phyloP scores from a whole-genome alignment of 2,797 vertebrate species.

The Muraenolepis orangiensis region DNA sequence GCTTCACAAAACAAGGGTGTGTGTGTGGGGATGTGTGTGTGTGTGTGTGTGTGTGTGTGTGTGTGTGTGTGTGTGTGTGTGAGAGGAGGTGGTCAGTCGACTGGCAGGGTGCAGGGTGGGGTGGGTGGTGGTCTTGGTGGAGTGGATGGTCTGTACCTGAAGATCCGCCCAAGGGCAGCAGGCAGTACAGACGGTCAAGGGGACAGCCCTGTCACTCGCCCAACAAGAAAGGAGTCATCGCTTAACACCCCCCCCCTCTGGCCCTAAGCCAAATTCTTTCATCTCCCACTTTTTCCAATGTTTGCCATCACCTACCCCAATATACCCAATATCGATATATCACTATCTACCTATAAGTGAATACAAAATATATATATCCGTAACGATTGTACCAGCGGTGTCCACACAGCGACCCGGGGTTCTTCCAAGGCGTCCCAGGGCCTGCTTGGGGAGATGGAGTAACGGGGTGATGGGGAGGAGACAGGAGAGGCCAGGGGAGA shows the following conservation, averaged over 20 bases:
- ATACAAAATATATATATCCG: neutral
- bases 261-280: neutral
- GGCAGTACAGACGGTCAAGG: neutral
- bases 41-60: constrained; percentile 21
- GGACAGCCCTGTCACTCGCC: neutral
- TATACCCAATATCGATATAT: too few species aligned
- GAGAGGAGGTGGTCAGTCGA: constrained; percentile 41
- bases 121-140: neutral
- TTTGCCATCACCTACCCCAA: neutral
- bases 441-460: neutral
- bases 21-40: constrained; percentile 21
- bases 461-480: neutral
- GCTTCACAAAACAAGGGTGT: constrained; percentile 67
- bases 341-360: too few species aligned
- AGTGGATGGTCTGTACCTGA: neutral
- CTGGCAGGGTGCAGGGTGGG: constrained; percentile 29
- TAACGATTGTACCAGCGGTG: neutral
- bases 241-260: neutral
- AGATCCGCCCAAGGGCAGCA: neutral
- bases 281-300: neutral
- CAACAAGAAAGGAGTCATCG: too few species aligned
- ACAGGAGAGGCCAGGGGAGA: neutral
- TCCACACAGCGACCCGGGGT: neutral
- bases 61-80: constrained; percentile 21
- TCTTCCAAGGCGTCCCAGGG: neutral